These are phyloP conservation scores for Sphaeramia orbicularis DNA, from an alignment of 2,797 vertebrate species.

Conservation along the genomic window DNA sequence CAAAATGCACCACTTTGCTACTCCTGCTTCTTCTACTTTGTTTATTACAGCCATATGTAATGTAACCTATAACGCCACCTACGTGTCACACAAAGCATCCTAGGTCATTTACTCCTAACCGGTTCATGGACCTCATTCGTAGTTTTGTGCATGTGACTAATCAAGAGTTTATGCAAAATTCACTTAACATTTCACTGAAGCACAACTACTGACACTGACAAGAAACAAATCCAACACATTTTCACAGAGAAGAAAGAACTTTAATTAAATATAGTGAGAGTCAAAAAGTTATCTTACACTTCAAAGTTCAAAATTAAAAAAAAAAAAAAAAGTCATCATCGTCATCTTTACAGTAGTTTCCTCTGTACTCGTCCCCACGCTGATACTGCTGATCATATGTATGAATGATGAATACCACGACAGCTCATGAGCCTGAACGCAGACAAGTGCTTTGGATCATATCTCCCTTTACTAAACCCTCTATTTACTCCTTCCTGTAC, in stretches of 20 bases:
- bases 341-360: constrained; percentile 99
- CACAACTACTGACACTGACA: neutral
- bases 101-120: too few relatives aligned
- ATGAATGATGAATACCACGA: constrained; percentile 44
- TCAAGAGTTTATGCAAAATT: too few relatives aligned
- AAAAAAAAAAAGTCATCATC: constrained; percentile 90
- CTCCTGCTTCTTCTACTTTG: too few relatives aligned
- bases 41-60: too few relatives aligned
- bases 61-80: too few relatives aligned
- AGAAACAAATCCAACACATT: constrained; percentile 54
- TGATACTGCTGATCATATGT: constrained; percentile 88
- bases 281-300: constrained; percentile 99
- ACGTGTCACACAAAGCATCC: too few relatives aligned
- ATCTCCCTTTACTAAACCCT: constrained; percentile 41
- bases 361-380: constrained; percentile 83
- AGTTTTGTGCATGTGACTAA: too few relatives aligned
- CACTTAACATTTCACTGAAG: too few relatives aligned
- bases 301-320: constrained; percentile 88
- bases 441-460: constrained; percentile 68
- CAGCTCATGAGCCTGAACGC: constrained; percentile 42
- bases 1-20: too few relatives aligned
- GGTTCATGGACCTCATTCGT: too few relatives aligned
- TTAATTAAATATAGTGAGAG: constrained; percentile 99
- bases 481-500: constrained; percentile 59
- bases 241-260: constrained; percentile 99